phyloP scores from a whole-genome alignment of 2,888 invertebrate species.

The Nebria brevicollis region DNA sequence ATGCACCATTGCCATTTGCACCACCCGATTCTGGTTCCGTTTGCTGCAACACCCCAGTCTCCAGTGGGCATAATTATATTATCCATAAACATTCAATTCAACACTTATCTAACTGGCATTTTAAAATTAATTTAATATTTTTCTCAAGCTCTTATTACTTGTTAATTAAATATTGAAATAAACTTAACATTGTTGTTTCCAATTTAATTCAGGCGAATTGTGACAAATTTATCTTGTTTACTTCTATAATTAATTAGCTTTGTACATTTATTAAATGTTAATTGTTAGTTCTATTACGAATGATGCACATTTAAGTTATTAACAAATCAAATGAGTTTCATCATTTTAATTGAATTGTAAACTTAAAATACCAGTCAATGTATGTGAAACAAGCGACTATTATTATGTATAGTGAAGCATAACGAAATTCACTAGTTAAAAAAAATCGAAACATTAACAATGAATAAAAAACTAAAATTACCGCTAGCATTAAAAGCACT shows the following conservation, averaged over 20 bases:
- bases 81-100: slow-evolving; percentile 19
- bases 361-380: not conserved
- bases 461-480: not conserved
- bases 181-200: not conserved
- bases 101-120: not conserved
- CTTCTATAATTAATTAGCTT: no score
- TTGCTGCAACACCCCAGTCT: slow-evolving; percentile 72
- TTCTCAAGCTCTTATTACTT: no score
- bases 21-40: slow-evolving; percentile 67
- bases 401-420: not conserved
- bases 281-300: no score
- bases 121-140: not conserved
- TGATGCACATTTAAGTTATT: no score
- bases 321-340: no score
- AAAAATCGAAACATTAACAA: slow-evolving; percentile 1
- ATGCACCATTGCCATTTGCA: slow-evolving; percentile 59
- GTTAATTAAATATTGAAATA: no score
- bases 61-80: slow-evolving; percentile 32
- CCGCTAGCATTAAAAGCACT: not conserved
- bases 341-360: not conserved
- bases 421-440: not conserved
- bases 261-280: no score
- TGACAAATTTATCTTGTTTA: no score
- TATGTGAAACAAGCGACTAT: not conserved
- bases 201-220: not conserved